Percentiles rank a stretch among this genome's conserved stretches.
Conservation (phyloP, 2,113 vertebrate species). For the Pao palembangensis region DNA sequence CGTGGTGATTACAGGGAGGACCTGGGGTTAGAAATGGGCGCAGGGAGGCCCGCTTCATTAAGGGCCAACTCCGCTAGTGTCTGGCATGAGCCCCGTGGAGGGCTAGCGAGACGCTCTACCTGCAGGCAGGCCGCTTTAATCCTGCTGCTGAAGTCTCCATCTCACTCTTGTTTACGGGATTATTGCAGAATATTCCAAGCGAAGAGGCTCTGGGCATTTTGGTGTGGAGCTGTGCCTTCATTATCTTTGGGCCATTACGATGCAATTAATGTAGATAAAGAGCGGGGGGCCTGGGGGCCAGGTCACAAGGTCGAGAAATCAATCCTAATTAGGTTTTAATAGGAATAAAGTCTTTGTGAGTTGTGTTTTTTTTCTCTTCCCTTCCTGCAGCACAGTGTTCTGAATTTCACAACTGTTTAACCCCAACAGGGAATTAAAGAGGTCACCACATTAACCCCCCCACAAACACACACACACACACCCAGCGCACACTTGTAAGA, state of each 20-base stretch:
- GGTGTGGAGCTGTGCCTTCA: slow-evolving; percentile 13
- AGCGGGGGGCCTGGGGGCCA: slow-evolving; percentile 26
- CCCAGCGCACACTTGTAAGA: slow-evolving; percentile 31
- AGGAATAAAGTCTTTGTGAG: slow-evolving; percentile 31
- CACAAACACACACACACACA: too few species aligned
- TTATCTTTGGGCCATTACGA: slow-evolving; percentile 46
- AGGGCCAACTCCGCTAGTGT: slow-evolving; percentile 41
- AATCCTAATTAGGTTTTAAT: slow-evolving; percentile 48
- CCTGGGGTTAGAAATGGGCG: slow-evolving; percentile 49
- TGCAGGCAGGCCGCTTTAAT: slow-evolving; percentile 35
- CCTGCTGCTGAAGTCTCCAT: slow-evolving; percentile 11
- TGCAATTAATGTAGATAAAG: slow-evolving; percentile 45
- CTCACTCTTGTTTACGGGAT: not conserved
- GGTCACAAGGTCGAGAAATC: slow-evolving; percentile 44
- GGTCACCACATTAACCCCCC: slow-evolving; percentile 30
- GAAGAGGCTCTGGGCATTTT: slow-evolving; percentile 5
- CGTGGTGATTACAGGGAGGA: slow-evolving; percentile 58
- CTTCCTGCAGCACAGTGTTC: not conserved
- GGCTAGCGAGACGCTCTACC: slow-evolving; percentile 29
- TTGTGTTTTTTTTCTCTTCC: not conserved
- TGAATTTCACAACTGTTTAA: slow-evolving; percentile 35
- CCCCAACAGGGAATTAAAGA: slow-evolving; percentile 25
- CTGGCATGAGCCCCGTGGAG: slow-evolving; percentile 42
- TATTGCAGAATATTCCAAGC: not conserved
- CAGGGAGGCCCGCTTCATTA: slow-evolving; percentile 68